Evolutionary conservation across 2,113 vertebrate species (phyloP).

Genomic region (Tympanuchus pallidicinctus): DNA sequence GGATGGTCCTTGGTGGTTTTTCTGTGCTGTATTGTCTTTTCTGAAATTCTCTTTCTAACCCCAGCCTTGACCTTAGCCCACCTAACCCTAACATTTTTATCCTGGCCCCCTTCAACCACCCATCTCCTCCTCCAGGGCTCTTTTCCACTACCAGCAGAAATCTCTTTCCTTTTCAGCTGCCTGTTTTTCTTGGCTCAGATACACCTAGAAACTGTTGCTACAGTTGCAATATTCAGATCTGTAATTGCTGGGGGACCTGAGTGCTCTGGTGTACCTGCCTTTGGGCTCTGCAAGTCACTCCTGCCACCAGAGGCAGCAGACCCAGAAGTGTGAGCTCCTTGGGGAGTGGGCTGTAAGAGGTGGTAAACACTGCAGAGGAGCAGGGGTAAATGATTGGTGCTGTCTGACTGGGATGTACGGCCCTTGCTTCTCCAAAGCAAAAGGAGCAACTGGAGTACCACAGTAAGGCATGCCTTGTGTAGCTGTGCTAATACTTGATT

Average conservation of each 20-base stretch:
- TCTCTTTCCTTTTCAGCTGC: slow-evolving; percentile 14
- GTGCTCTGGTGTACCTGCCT: slow-evolving; percentile 25
- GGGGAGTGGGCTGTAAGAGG: slow-evolving; percentile 26
- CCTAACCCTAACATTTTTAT: no score
- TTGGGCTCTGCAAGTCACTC: slow-evolving; percentile 30
- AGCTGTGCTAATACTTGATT: background rate
- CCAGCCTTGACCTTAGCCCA: no score
- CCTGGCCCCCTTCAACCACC: no score
- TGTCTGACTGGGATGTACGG: background rate
- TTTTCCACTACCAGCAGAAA: slow-evolving; percentile 10
- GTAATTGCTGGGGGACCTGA: slow-evolving; percentile 70
- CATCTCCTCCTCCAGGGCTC: background rate
- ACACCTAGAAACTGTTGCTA: slow-evolving; percentile 62
- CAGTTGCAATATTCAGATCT: slow-evolving; percentile 49
- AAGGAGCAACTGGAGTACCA: background rate
- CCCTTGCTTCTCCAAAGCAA: slow-evolving; percentile 16
- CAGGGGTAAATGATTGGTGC: slow-evolving; percentile 5
- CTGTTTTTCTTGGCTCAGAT: slow-evolving; percentile 15
- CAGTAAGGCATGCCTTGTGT: background rate
- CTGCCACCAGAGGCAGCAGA: slow-evolving; percentile 3
- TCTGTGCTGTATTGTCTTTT: background rate
- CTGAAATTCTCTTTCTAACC: background rate
- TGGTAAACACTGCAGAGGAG: slow-evolving; percentile 65
- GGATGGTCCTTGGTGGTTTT: background rate
- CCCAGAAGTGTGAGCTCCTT: slow-evolving; percentile 29